phyloP scores from a whole-genome alignment of 1,140 invertebrate genomes.

The Copidosoma floridanum region DNA sequence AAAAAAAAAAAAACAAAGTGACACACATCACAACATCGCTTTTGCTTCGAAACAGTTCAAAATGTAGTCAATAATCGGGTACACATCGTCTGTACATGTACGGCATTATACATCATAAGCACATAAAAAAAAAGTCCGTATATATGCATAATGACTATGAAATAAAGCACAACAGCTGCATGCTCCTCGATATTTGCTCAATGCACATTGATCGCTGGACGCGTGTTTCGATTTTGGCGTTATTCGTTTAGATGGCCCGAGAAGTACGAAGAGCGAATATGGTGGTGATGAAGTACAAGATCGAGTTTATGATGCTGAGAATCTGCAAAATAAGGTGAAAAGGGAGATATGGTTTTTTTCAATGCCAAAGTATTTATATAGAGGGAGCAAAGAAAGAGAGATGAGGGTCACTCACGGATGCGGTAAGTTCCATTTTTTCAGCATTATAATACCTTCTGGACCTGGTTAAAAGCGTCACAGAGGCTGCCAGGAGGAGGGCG shows the following conservation, averaged over 20 bases:
- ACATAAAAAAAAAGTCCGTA: neutral
- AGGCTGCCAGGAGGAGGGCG: slow-evolving; percentile 66
- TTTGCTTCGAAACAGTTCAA: no score
- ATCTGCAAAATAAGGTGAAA: slow-evolving; percentile 58
- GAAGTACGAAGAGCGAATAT: slow-evolving; percentile 71
- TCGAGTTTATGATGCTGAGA: slow-evolving; percentile 69
- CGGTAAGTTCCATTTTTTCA: slow-evolving; percentile 66
- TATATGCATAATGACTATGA: neutral
- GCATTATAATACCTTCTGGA: slow-evolving; percentile 54
- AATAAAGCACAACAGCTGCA: no score
- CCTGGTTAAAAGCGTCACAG: slow-evolving; percentile 65
- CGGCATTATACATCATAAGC: no score
- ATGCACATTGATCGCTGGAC: no score
- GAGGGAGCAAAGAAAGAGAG: neutral
- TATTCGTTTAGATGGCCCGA: slow-evolving; percentile 66
- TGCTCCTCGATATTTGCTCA: no score
- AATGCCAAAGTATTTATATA: no score
- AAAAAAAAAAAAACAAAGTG: no score
- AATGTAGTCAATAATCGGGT: no score
- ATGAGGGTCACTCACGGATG: slow-evolving; percentile 70
- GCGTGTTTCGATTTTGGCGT: no score
- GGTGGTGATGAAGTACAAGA: slow-evolving; percentile 72
- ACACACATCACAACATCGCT: no score
- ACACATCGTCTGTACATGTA: no score
- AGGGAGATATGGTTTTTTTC: neutral